These are phyloP conservation scores for Poecilia latipinna DNA, from an alignment of 2,113 vertebrate genomes.

Conservation along the genomic window DNA sequence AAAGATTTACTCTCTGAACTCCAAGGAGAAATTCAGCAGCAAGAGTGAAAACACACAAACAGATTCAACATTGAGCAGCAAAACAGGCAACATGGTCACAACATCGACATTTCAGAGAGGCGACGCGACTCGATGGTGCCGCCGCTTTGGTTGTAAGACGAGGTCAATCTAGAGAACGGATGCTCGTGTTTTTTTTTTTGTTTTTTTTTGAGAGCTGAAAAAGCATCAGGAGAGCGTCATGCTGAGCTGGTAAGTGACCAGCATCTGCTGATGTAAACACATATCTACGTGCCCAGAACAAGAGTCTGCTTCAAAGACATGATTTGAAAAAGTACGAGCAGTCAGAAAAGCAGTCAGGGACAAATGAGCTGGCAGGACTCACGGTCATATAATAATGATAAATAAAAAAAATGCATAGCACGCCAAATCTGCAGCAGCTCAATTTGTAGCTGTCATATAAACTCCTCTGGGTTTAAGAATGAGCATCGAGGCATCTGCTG, in stretches of 20 bases:
- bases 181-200: conserved; percentile 38
- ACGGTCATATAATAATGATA: conserved; percentile 6
- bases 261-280: conserved; percentile 29
- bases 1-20: conserved; percentile 94
- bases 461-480: conserved; percentile 20
- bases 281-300: conserved; percentile 22
- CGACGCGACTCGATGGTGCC: conserved; percentile 33
- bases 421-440: conserved; percentile 39
- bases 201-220: conserved; percentile 35
- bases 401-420: conserved; percentile 9
- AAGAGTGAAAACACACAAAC: conserved; percentile 35
- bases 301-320: conserved; percentile 13
- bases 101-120: conserved; percentile 58
- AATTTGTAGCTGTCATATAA: conserved; percentile 39
- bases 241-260: conserved; percentile 51
- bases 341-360: conserved; percentile 20
- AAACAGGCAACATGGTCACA: conserved; percentile 57
- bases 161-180: conserved; percentile 58
- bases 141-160: conserved; percentile 50
- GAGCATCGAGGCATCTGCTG: conserved; percentile 19
- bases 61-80: conserved; percentile 41
- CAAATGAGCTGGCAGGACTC: conserved; percentile 41
- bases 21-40: conserved; percentile 69
- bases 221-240: conserved; percentile 41
- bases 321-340: conserved; percentile 28